Evolutionary conservation across 2,113 vertebrate genomes (phyloP).

Genomic region (Dicerorhinus sumatrensis): DNA sequence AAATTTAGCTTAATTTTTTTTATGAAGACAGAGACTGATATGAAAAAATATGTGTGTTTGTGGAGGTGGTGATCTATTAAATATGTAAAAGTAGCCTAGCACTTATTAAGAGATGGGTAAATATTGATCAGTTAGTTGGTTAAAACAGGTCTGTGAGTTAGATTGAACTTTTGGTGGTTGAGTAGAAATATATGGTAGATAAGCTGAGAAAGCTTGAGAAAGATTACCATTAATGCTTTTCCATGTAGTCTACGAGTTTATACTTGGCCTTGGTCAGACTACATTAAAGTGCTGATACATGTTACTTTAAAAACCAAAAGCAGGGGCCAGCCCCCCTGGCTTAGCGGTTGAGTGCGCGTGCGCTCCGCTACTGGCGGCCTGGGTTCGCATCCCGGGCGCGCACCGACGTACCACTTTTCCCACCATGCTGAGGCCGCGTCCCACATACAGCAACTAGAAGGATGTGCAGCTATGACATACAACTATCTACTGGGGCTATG

Average conservation of each 20-base stretch:
- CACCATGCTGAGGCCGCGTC: too few species aligned
- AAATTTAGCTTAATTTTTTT: neutral
- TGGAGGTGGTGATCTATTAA: neutral
- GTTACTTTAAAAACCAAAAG: slow-evolving; percentile 15
- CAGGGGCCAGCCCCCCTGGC: neutral
- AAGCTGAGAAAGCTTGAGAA: slow-evolving; percentile 9
- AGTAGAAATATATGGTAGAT: slow-evolving; percentile 35
- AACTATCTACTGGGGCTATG: too few species aligned
- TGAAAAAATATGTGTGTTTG: neutral
- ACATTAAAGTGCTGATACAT: neutral
- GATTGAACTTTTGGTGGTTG: slow-evolving; percentile 6
- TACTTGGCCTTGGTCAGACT: slow-evolving; percentile 14
- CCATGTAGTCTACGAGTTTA: neutral
- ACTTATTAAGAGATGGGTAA: neutral
- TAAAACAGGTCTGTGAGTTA: slow-evolving; percentile 37
- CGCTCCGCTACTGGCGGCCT: too few species aligned
- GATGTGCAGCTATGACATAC: too few species aligned
- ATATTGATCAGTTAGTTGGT: neutral
- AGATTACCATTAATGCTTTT: slow-evolving; percentile 5
- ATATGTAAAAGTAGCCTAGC: neutral
- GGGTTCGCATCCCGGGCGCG: too few species aligned
- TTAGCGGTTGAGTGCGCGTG: too few species aligned
- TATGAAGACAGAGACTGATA: neutral
- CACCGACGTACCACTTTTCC: too few species aligned
- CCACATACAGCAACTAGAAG: too few species aligned